phyloP scores from a whole-genome alignment of 2,797 vertebrate species.

The Lerista edwardsae region DNA sequence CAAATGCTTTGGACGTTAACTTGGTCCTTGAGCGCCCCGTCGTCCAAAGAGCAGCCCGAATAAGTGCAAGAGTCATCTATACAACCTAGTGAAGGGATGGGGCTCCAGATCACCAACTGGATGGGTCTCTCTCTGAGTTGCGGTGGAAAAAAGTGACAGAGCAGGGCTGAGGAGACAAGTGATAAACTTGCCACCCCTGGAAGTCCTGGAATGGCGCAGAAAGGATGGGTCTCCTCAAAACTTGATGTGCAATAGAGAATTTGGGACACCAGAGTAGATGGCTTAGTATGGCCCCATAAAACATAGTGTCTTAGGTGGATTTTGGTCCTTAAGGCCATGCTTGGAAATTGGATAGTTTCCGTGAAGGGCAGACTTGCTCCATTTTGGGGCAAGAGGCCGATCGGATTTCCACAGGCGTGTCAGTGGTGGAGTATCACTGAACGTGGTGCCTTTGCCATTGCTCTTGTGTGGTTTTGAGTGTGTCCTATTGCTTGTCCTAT shows the following conservation, averaged over 20 bases:
- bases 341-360: background rate
- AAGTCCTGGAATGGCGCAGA: constrained; percentile 1
- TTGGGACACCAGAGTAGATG: background rate
- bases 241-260: background rate
- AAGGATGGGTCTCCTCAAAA: background rate
- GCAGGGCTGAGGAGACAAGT: too few species aligned
- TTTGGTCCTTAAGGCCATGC: constrained; percentile 27
- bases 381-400: background rate
- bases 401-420: background rate
- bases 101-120: constrained; percentile 36
- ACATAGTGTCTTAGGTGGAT: background rate
- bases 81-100: constrained; percentile 47
- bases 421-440: background rate
- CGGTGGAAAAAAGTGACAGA: background rate
- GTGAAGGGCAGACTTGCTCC: too few species aligned
- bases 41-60: constrained; percentile 56
- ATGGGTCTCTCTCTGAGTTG: constrained; percentile 53
- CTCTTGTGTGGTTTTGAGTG: background rate
- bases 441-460: constrained; percentile 4
- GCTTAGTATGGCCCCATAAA: background rate
- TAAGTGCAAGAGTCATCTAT: constrained; percentile 48
- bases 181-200: constrained; percentile 16
- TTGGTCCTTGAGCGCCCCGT: constrained; percentile 63
- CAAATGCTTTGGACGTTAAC: constrained; percentile 67
- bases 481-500: constrained; percentile 39